A percentile compares a stretch with the other conserved stretches of the same genome.
Evolutionary conservation across 2,888 invertebrate genomes (phyloP).

Genomic region (Limnephilus auricula): DNA sequence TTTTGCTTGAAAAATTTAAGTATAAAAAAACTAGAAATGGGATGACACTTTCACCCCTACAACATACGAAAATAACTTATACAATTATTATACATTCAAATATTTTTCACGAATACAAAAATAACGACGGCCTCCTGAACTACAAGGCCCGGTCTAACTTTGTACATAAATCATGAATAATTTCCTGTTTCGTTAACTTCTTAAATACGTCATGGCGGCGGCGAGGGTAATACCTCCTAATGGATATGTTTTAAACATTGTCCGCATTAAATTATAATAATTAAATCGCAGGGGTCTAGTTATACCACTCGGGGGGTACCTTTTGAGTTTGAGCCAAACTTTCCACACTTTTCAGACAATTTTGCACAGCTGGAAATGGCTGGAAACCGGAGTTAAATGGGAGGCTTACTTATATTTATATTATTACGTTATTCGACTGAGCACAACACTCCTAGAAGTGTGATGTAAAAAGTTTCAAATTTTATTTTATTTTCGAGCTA

Average conservation of each 20-base stretch:
- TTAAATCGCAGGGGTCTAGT: conserved; percentile 49
- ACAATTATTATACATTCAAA: background rate
- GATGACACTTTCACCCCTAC: background rate
- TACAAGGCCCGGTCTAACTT: background rate
- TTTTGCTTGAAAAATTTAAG: background rate
- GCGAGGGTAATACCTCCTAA: conserved; percentile 56
- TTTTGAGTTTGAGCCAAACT: background rate
- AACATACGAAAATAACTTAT: background rate
- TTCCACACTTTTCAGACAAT: background rate
- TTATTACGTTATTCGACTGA: background rate
- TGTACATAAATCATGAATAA: background rate
- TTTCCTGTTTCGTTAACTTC: background rate
- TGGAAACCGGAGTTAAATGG: background rate
- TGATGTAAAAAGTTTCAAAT: background rate
- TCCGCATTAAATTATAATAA: conserved; percentile 61
- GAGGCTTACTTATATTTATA: background rate
- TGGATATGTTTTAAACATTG: conserved; percentile 64
- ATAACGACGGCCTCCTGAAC: background rate
- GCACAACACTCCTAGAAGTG: background rate
- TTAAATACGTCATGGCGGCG: conserved; percentile 32
- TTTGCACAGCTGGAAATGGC: background rate
- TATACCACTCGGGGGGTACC: background rate
- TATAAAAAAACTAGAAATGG: background rate
- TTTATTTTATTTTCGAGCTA: background rate
- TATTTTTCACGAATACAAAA: conserved; percentile 31